Percentiles rank a stretch among this genome's conserved stretches.
Conservation (phyloP, 2,113 vertebrate genomes). For the Trematocara marginatum region DNA sequence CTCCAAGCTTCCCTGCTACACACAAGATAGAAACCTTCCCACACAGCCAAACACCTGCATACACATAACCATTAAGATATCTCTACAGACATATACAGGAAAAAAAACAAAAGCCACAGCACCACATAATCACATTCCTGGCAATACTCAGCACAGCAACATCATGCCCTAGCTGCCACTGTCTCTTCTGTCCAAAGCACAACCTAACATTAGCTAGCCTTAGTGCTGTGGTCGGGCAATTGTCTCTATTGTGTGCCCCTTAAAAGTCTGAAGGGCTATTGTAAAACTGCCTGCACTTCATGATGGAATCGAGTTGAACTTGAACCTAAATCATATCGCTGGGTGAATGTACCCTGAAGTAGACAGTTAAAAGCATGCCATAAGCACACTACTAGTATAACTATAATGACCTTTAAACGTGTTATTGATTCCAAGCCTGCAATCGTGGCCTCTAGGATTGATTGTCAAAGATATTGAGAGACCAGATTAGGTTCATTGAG, state of each 20-base stretch:
- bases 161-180: background rate
- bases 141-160: background rate
- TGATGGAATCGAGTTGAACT: constrained; percentile 1
- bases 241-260: background rate
- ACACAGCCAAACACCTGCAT: background rate
- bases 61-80: background rate
- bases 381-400: background rate
- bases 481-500: background rate
- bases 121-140: background rate
- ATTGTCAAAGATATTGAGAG: constrained; percentile 17
- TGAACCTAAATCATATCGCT: background rate
- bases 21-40: background rate
- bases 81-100: background rate
- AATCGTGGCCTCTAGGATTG: background rate
- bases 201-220: background rate
- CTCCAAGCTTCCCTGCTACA: background rate
- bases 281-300: background rate
- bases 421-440: constrained; percentile 13
- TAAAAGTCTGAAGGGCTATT: background rate
- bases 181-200: background rate
- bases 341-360: background rate
- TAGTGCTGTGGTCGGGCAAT: background rate
- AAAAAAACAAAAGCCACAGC: background rate
- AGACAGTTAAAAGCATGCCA: background rate
- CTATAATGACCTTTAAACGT: constrained; percentile 12